Evolutionary conservation across 2,888 invertebrate species (phyloP).

Genomic region (Cephus runcator): DNA sequence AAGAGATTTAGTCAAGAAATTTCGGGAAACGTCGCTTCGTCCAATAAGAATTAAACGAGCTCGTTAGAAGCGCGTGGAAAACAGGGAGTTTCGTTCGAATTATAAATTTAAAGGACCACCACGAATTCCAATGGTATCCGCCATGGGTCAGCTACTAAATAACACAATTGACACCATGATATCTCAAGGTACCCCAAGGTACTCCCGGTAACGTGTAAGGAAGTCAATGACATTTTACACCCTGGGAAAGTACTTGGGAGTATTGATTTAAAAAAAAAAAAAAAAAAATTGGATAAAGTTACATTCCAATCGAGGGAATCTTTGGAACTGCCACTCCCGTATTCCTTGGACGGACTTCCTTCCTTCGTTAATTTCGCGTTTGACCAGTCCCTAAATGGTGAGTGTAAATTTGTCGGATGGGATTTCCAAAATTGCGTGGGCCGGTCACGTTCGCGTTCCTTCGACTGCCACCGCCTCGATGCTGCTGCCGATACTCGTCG

Average conservation of each 20-base stretch:
- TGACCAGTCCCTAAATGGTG: not conserved
- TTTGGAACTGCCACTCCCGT: not conserved
- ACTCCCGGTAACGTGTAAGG: not conserved
- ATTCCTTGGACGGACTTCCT: not conserved
- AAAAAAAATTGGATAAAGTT: not conserved
- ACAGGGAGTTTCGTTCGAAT: slow-evolving; percentile 14
- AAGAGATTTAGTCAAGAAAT: not conserved
- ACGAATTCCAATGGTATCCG: slow-evolving; percentile 5
- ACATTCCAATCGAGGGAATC: not conserved
- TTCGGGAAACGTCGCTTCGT: slow-evolving; percentile 8
- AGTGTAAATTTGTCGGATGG: slow-evolving; percentile 24
- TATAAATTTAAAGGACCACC: slow-evolving; percentile 20
- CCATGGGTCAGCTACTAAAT: not conserved
- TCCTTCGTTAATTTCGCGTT: not conserved
- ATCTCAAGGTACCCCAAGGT: not conserved
- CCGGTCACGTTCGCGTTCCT: slow-evolving; percentile 33
- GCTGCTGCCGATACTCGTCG: slow-evolving; percentile 11
- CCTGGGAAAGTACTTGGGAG: not conserved
- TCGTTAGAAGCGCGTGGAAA: slow-evolving; percentile 21
- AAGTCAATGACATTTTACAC: not conserved
- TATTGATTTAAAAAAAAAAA: not conserved
- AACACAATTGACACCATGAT: not conserved
- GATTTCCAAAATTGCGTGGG: slow-evolving; percentile 39
- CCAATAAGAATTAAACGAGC: slow-evolving; percentile 17
- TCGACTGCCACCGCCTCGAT: not conserved